Evolutionary conservation across 1,140 invertebrate species (phyloP).

Genomic region (Melanaphis sacchari): DNA sequence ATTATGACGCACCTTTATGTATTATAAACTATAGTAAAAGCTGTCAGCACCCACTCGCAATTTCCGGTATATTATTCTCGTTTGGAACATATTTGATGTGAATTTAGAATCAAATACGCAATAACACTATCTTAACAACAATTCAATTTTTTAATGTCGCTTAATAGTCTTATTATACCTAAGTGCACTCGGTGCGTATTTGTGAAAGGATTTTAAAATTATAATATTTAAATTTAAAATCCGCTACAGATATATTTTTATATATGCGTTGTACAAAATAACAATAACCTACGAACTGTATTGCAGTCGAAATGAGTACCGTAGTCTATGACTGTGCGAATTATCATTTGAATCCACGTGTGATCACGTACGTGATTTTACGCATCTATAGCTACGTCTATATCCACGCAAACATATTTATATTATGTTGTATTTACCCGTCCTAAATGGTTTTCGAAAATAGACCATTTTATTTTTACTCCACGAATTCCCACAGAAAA

Average conservation of each 20-base stretch:
- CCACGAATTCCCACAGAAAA: not conserved
- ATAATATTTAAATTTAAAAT: conserved; percentile 19
- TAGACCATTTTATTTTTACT: not conserved
- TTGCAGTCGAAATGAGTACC: not conserved
- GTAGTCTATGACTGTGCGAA: not conserved
- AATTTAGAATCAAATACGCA: not conserved
- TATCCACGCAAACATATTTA: not conserved
- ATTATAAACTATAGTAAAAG: not conserved
- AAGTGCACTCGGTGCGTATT: not conserved
- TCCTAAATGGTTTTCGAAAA: not conserved
- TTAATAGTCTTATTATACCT: not conserved
- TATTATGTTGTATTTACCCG: not conserved
- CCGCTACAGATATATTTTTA: not conserved
- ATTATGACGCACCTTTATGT: not conserved
- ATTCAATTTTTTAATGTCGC: not conserved
- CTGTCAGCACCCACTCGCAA: not conserved
- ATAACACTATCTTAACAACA: not conserved
- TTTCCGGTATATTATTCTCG: not conserved
- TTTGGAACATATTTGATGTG: not conserved
- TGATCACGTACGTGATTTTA: too few relatives aligned
- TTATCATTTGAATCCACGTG: not conserved
- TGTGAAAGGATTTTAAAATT: not conserved
- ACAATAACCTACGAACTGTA: not conserved
- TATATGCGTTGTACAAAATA: not conserved
- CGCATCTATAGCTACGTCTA: too few relatives aligned